A percentile compares a stretch with the other conserved stretches of the same genome.
These are phyloP conservation scores for Agrilus mali DNA, from an alignment of 2,888 invertebrate species.

Conservation along the genomic window DNA sequence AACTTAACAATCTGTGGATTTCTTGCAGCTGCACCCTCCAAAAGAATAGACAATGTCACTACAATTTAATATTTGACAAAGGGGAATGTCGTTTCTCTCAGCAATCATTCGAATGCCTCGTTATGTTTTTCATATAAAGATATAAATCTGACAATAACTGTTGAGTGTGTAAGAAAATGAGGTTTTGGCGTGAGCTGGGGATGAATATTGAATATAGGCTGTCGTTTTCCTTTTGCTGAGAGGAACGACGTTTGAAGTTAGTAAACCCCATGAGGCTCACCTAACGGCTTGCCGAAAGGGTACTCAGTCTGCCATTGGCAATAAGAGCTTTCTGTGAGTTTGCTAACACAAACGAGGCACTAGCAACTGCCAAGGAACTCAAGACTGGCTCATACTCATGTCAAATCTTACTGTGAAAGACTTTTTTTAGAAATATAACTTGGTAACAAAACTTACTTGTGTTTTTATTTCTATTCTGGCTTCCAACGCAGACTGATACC, in stretches of 20 bases:
- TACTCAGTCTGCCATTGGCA: conserved; percentile 21
- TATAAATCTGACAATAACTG: too few species aligned
- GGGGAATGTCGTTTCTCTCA: too few species aligned
- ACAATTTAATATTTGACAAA: too few species aligned
- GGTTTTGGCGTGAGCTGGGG: too few species aligned
- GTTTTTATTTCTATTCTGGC: conserved; percentile 18
- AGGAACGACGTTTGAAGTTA: conserved; percentile 9
- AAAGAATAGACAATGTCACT: conserved; percentile 7
- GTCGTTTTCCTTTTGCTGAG: neutral
- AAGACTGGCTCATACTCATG: conserved; percentile 31
- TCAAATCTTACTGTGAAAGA: conserved; percentile 34
- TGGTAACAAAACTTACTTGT: conserved; percentile 23
- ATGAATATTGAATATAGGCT: too few species aligned
- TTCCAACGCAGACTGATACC: conserved; percentile 25
- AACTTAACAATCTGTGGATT: conserved; percentile 2
- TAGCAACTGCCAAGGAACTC: conserved; percentile 23
- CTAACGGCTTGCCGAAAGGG: conserved; percentile 31
- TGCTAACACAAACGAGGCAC: conserved; percentile 26
- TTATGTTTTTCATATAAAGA: too few species aligned
- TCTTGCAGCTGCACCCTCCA: conserved; percentile 11
- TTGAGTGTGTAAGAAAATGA: too few species aligned
- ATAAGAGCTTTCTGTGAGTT: conserved; percentile 21
- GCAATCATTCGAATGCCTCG: too few species aligned
- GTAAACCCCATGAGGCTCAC: conserved; percentile 13
- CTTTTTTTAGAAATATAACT: conserved; percentile 34